These are phyloP conservation scores for Lasioglossum baleicum DNA, from an alignment of 1,140 invertebrate genomes.

Conservation along the genomic window DNA sequence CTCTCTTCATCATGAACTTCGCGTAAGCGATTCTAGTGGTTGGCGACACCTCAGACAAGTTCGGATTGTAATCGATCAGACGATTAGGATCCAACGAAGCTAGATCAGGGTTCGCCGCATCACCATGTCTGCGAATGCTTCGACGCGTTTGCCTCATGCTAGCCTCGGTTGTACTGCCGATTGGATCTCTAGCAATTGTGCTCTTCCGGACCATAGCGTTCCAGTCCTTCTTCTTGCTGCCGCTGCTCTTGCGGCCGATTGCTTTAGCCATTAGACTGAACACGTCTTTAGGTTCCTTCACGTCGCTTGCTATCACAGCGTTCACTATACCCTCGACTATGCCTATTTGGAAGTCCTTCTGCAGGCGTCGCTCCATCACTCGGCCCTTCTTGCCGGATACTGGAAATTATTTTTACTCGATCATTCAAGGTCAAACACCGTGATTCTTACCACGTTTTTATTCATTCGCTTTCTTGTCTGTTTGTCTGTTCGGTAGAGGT, in stretches of 20 bases:
- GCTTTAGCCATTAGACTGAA: constrained; percentile 90
- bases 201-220: constrained; percentile 89
- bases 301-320: constrained; percentile 83
- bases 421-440: too few relatives aligned
- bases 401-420: constrained; percentile 56
- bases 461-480: too few relatives aligned
- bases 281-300: constrained; percentile 86
- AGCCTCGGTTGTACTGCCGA: constrained; percentile 86
- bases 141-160: constrained; percentile 83
- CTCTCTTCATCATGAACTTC: constrained; percentile 89
- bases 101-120: constrained; percentile 82
- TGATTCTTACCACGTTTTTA: too few relatives aligned
- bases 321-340: constrained; percentile 91
- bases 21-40: constrained; percentile 90
- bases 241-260: constrained; percentile 84
- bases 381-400: constrained; percentile 91
- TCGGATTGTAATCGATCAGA: constrained; percentile 90
- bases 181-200: constrained; percentile 85
- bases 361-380: constrained; percentile 89
- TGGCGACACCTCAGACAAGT: constrained; percentile 85
- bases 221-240: constrained; percentile 88
- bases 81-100: constrained; percentile 85
- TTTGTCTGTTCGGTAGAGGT: too few relatives aligned
- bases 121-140: constrained; percentile 84
- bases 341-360: constrained; percentile 95